Evolutionary conservation across 2,797 vertebrate genomes (phyloP), one percentile per base, ranked within the genome.

Genomic region (Zalophus californianus): DNA sequence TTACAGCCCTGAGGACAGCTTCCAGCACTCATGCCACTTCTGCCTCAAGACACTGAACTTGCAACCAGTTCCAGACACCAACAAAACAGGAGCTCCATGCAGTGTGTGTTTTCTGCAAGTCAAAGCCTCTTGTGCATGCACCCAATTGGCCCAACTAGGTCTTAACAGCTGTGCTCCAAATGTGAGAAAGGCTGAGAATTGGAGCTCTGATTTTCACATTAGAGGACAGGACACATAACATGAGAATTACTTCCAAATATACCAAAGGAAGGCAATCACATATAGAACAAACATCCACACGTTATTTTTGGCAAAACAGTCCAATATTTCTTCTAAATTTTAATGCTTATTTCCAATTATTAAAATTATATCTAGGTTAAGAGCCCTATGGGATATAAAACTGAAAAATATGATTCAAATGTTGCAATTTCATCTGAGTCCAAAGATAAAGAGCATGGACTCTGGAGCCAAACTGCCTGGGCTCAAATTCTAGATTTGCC

Each of bases 271-370:
- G 6, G 29, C 13, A 87, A 90, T 27, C 35, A 21, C 48, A 70
- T 25, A 32, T 25, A 83, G 38, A 95, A 88, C 50, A 60, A 60
- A 90, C 8, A 7, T 29, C 38, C 20, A 50, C 64, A 85, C 75
- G 50, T 70, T 94, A 70, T 60, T 88, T 92, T 77, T 54, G 20
- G 29, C 2, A 48, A 94, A 92, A 60, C 7, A 27, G 32, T 35
- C 3, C 32, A 80, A 23, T 87, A 89, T 73, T 90, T 79, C 68
- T 88, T 72, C 18, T 20, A 87, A 66, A n/a, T 82, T 86, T 44
- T 77, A 16, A 12, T 87, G 35, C 25, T 92, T 85, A 44, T 58
- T 92, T 91, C 80, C 84, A 96, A 86, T 96, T 62, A 96, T 27
- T 79, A 79, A 95, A 77, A 56, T 35, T 68, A 1, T 54, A 90